Evolutionary conservation across 2,888 invertebrate species (phyloP), one percentile per base, ranked within the genome.

Genomic region (Apotomis turbidana): DNA sequence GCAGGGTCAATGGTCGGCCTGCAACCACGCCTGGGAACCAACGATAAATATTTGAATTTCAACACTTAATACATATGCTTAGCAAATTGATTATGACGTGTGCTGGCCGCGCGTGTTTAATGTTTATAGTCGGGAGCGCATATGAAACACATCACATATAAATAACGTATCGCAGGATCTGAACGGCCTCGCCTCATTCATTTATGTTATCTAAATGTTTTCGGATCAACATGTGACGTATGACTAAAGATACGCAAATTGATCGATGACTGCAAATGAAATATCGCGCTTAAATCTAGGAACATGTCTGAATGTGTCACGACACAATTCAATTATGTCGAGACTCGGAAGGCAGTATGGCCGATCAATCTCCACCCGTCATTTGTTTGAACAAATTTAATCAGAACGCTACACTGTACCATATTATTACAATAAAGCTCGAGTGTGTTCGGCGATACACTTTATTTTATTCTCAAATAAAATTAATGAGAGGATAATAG

Each of bases 21-120:
- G 87, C 81, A 83, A 87, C 83, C 86, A 83, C 88, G 88, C 88
- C 85, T 93, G 93, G 88, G 93, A 92, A 92, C 90, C 83, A 76
- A 87, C 89, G 88, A 92, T 93, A 92, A 91, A 93, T 91, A 91
- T 92, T 93, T 91, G 89, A 90, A 91, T 91, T 91, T 91, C 90
- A 91, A 91, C 91, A 92, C 91, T 90, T 90, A 88, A 91, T 90
- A 89, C 91, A 92, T 89, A 90, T 89, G 90, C 89, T 90, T 89
- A 90, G 91, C 90, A 89, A 91, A 92, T 91, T 89, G 89, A 88
- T 89, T 89, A 88, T 87, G 85, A 87, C 84, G 80, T 85, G 86
- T 82, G 82, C 84, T 81, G 81, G 79, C 80, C 78, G 76, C 76
- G 80, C 78, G 80, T 76, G 73, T 87, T 89, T 90, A 74, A 73